Evolutionary conservation across 1,140 invertebrate genomes (phyloP), one percentile per base, ranked within the genome.

Genomic region (Lepidurus arcticus): DNA sequence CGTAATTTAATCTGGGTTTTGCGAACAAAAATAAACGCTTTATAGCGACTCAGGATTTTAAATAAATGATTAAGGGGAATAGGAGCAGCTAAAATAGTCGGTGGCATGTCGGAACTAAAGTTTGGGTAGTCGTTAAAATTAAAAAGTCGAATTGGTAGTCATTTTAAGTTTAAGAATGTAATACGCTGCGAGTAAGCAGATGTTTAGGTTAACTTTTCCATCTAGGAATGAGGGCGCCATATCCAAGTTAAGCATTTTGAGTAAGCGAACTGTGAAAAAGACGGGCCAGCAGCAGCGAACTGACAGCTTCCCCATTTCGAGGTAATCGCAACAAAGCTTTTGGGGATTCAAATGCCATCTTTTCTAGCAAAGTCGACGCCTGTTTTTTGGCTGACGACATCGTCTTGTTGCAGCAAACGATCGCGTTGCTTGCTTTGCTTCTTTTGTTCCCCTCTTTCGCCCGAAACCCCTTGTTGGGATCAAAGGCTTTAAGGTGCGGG

Each of bases 371-470:
- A 16, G 53, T 65, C 53, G 13, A 65, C 53, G 53, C 53, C 53
- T 65, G 53, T 65, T 65, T 65, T 65, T 65, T 65, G 53, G 53
- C 53, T 65, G 53, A 65, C 53, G 53, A 65, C 53, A 65, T 65
- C 13, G 53, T 65, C 53, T 65, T 65, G 53, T 65, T 16, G 53
- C 53, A 65, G 53, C 53, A 65, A 65, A 65, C 53, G 53, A 65
- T 65, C 53, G 3, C 53, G 34, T 65, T 21, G 53, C 53, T 65
- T 7, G 53, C 13, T n/a, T 16, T 65, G n/a, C 53, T 65, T 13
- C 53, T 65, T 65, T 13, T 65, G 53, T n/a, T 65, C 6, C 53
- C 53, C 53, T 16, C 53, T n/a, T 21, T 21, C 53, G 53, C 21
- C 53, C 21, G 53, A 65, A 65, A 65, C 21, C 53, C 53, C 53